Conservation (phyloP, 2,888 invertebrate species). For the Eilema depressum region DNA sequence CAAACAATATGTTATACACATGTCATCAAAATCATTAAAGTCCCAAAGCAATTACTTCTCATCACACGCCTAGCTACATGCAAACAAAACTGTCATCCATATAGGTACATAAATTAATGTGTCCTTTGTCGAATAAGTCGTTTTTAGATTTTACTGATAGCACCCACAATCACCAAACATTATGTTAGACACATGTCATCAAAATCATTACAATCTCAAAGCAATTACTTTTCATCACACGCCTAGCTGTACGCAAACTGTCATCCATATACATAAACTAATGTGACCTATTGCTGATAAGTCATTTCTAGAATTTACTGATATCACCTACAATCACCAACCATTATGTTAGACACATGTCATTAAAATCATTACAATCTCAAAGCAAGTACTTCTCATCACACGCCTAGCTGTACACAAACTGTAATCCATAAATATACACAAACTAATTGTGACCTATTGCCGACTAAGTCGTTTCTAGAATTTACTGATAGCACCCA, state of each 20-base stretch:
- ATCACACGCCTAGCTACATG: too few relatives aligned
- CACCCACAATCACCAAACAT: neutral
- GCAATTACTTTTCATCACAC: neutral
- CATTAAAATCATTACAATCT: neutral
- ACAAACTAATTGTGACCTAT: slow-evolving; percentile 35
- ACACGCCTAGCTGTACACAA: slow-evolving; percentile 9
- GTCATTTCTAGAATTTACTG: slow-evolving; percentile 27
- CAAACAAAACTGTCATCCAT: slow-evolving; percentile 33
- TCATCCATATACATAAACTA: slow-evolving; percentile 22
- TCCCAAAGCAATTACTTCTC: neutral
- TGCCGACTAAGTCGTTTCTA: slow-evolving; percentile 37
- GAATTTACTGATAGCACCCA: too few relatives aligned
- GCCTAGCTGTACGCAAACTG: slow-evolving; percentile 19
- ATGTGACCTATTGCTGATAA: slow-evolving; percentile 41
- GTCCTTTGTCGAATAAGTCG: slow-evolving; percentile 41
- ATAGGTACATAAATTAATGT: slow-evolving; percentile 13
- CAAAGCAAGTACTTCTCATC: neutral
- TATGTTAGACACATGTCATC: neutral
- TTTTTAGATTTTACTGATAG: slow-evolving; percentile 16
- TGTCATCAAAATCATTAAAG: slow-evolving; percentile 7
- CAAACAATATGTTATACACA: neutral
- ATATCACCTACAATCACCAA: too few relatives aligned
- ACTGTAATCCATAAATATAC: slow-evolving; percentile 26
- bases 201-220: neutral
- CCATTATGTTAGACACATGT: neutral